These are phyloP conservation scores for Netelia fuscicornis DNA, from an alignment of 2,888 invertebrate species.

Conservation along the genomic window DNA sequence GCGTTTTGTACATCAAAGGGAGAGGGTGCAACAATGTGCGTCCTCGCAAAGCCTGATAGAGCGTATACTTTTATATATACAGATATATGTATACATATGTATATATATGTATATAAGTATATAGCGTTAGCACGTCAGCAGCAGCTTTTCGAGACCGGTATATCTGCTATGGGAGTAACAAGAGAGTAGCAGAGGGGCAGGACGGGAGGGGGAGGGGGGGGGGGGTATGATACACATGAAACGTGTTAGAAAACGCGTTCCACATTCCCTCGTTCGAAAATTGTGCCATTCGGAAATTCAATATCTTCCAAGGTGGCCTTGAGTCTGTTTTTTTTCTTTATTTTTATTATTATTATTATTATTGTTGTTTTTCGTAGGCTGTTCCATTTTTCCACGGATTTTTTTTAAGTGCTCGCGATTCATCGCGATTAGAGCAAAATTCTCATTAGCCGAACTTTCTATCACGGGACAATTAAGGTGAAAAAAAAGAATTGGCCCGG, in stretches of 20 bases:
- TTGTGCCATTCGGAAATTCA: slow-evolving; percentile 30
- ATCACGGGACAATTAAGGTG: neutral
- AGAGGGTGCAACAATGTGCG: slow-evolving; percentile 46
- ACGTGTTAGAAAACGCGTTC: slow-evolving; percentile 32
- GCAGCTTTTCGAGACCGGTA: slow-evolving; percentile 37
- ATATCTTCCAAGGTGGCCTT: slow-evolving; percentile 40
- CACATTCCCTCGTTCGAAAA: slow-evolving; percentile 33
- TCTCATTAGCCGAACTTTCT: slow-evolving; percentile 6
- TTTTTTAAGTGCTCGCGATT: slow-evolving; percentile 19
- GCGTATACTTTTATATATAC: neutral
- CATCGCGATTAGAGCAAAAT: slow-evolving; percentile 10
- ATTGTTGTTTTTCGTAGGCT: neutral
- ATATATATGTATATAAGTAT: neutral
- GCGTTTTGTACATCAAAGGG: slow-evolving; percentile 50
- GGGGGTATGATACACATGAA: slow-evolving; percentile 29
- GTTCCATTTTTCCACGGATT: slow-evolving; percentile 25
- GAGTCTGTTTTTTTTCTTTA: neutral
- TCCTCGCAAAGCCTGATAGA: slow-evolving; percentile 40
- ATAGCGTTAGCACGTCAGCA: slow-evolving; percentile 9
- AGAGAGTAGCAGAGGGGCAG: neutral
- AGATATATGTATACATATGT: neutral
- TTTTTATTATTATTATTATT: neutral
- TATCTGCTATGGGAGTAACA: slow-evolving; percentile 8
- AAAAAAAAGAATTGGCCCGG: neutral
- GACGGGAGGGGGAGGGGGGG: neutral